Percentiles rank a stretch among this genome's conserved stretches.
Conservation (phyloP, 2,888 invertebrate genomes). For the Leucozona laternaria region DNA sequence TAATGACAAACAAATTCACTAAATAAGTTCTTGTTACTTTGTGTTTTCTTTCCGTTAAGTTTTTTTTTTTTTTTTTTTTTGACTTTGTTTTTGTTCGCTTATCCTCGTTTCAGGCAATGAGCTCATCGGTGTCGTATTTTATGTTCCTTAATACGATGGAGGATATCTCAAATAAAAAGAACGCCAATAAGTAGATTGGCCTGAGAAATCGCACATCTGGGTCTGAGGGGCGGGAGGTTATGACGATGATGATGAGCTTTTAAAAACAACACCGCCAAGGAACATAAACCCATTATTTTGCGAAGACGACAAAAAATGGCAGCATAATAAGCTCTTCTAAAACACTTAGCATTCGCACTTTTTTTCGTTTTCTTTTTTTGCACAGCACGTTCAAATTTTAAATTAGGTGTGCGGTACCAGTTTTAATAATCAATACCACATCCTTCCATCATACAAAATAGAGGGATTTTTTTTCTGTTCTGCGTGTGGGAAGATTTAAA, state of each 20-base stretch:
- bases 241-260: constrained; percentile 42
- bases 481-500: neutral
- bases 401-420: constrained; percentile 1
- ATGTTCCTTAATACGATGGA: constrained; percentile 71
- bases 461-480: neutral
- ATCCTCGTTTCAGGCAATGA: constrained; percentile 54
- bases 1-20: constrained; percentile 58
- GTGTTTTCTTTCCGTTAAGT: neutral
- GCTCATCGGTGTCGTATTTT: constrained; percentile 67
- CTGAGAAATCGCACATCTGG: constrained; percentile 10
- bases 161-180: constrained; percentile 55
- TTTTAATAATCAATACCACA: constrained; percentile 8
- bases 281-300: constrained; percentile 34
- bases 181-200: constrained; percentile 58
- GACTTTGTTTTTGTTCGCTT: constrained; percentile 34
- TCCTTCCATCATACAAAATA: neutral
- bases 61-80: neutral
- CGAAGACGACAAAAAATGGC: neutral
- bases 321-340: constrained; percentile 30
- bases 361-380: neutral
- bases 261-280: neutral
- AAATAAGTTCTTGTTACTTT: constrained; percentile 27
- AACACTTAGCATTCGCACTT: constrained; percentile 25
- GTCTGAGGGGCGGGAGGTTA: neutral
- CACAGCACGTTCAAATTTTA: neutral